A percentile compares a stretch with the other conserved stretches of the same genome.
These are phyloP conservation scores for Xiphophorus hellerii DNA, from an alignment of 2,113 vertebrate species.

Conservation along the genomic window DNA sequence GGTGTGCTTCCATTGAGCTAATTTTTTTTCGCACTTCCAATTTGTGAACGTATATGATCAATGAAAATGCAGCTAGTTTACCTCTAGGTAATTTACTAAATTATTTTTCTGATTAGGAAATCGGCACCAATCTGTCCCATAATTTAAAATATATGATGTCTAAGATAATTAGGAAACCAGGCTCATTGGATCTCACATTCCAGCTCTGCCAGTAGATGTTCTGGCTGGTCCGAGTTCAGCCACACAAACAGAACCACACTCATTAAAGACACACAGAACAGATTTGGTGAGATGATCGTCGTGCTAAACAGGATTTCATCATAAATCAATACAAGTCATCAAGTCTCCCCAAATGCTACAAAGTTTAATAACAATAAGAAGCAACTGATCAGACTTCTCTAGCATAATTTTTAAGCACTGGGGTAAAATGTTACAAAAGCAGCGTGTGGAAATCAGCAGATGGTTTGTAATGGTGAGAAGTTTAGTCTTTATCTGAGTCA, in stretches of 20 bases:
- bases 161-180: slow-evolving; percentile 13
- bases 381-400: slow-evolving; percentile 22
- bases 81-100: too few relatives aligned
- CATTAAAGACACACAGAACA: slow-evolving; percentile 24
- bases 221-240: slow-evolving; percentile 50
- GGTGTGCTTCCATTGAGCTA: too few relatives aligned
- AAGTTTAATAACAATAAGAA: slow-evolving; percentile 27
- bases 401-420: slow-evolving; percentile 30
- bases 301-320: slow-evolving; percentile 31
- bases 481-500: slow-evolving; percentile 35
- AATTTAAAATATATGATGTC: neutral
- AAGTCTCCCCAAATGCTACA: slow-evolving; percentile 17
- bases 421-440: slow-evolving; percentile 57
- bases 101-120: too few relatives aligned
- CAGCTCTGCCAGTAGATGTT: slow-evolving; percentile 73
- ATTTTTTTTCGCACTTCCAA: too few relatives aligned
- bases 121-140: neutral
- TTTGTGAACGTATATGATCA: too few relatives aligned
- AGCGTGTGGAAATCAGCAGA: slow-evolving; percentile 54
- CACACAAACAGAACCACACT: slow-evolving; percentile 52
- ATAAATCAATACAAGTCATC: slow-evolving; percentile 35
- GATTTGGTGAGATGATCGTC: slow-evolving; percentile 53
- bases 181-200: slow-evolving; percentile 57
- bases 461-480: slow-evolving; percentile 57
- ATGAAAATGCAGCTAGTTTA: too few relatives aligned